These are phyloP conservation scores for Cantharis rufa DNA, from an alignment of 2,888 invertebrate genomes.

Conservation along the genomic window DNA sequence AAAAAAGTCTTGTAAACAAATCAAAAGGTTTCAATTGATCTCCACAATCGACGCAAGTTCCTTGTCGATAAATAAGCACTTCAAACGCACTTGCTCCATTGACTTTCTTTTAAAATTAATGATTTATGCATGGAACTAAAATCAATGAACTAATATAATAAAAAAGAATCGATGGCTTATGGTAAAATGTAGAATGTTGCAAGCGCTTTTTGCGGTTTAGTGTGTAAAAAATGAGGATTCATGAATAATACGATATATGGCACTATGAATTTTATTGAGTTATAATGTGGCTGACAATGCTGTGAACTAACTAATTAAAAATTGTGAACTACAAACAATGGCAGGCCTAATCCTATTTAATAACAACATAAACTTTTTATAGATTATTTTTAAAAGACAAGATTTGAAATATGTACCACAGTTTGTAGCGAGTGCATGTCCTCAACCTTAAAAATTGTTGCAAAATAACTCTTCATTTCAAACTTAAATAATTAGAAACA, in stretches of 20 bases:
- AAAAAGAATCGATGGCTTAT: conserved; percentile 15
- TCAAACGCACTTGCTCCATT: conserved; percentile 2
- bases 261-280: conserved; percentile 58
- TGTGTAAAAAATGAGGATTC: conserved; percentile 21
- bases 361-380: conserved; percentile 9
- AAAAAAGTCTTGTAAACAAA: background rate
- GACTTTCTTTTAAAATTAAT: conserved; percentile 2
- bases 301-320: conserved; percentile 49
- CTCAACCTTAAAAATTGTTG: conserved; percentile 21
- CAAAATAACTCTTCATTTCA: conserved; percentile 21
- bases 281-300: conserved; percentile 56
- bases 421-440: conserved; percentile 36
- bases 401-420: conserved; percentile 29
- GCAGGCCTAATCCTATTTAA: conserved; percentile 24
- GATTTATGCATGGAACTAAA: conserved; percentile 23
- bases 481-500: conserved; percentile 28
- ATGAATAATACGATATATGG: conserved; percentile 51
- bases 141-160: conserved; percentile 14
- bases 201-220: background rate
- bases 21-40: background rate
- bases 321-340: conserved; percentile 48
- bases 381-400: conserved; percentile 13
- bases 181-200: conserved; percentile 22
- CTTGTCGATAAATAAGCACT: conserved; percentile 7
- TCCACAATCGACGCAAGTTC: background rate